These are phyloP conservation scores for Bimastos eiseni DNA, from an alignment of 2,888 invertebrate genomes.

Conservation along the genomic window DNA sequence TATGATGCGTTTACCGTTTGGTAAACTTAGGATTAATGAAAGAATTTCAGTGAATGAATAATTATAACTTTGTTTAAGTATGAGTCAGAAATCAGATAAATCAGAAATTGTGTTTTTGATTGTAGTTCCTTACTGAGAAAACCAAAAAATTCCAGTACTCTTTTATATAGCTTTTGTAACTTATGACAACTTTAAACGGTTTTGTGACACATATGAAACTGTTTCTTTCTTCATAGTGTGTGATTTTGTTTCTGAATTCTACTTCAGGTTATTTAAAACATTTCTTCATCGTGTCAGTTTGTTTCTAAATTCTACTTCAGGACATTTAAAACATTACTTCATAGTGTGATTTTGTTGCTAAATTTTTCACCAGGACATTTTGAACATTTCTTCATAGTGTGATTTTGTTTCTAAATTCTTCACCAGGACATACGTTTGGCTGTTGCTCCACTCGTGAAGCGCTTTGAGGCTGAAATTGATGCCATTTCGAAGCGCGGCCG, in stretches of 20 bases:
- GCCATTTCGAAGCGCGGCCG: constrained; percentile 65
- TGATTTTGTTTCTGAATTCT: no score
- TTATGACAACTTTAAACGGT: neutral
- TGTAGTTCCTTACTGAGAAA: neutral
- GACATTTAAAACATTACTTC: no score
- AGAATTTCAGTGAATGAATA: no score
- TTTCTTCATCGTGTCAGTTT: no score
- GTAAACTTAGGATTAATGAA: no score
- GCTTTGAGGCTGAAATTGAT: constrained; percentile 67
- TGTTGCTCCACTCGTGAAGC: constrained; percentile 66
- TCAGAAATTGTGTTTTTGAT: neutral
- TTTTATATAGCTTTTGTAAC: neutral
- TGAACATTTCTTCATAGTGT: neutral
- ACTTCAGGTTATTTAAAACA: no score
- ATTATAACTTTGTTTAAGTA: neutral
- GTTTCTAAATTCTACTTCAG: no score
- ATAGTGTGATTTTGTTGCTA: no score
- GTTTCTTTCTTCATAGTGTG: no score
- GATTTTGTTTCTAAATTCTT: neutral
- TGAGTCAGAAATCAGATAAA: neutral
- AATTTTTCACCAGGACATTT: neutral
- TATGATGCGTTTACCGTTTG: no score
- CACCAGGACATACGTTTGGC: constrained; percentile 63
- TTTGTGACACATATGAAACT: neutral
- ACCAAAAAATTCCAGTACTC: neutral